Evolutionary conservation across 2,113 vertebrate species (phyloP), one percentile per base, ranked within the genome.

Genomic region (Ctenodactylus gundi): DNA sequence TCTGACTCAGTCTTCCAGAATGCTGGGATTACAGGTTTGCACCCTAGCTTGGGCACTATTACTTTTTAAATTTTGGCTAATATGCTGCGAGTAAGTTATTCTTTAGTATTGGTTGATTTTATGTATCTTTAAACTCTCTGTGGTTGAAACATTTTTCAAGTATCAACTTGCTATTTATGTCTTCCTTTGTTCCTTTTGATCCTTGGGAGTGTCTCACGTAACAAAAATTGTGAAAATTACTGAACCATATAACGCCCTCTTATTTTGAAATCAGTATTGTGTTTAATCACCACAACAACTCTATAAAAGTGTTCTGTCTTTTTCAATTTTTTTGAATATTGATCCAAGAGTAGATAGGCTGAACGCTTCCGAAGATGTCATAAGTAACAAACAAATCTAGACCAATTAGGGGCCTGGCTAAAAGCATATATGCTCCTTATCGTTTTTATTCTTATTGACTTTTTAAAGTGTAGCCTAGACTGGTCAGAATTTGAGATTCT

Each of bases 241-340:
- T 55, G 29, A 64, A 13, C 2, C 0, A 70, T 67, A 53, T 60
- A 70, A 39, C 68, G 7, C 53, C 29, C n/a, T 39, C 68, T 1
- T 77, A 81, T 68, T 78, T 72, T 68, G 68, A 1, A 88, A 84
- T 17, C 13, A 65, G 31, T 68, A 58, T 75, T 87, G 88, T 4
- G 36, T 67, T 67, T 70, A 96, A 53, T 60, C 31, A 49, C 67
- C 18, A 60, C 6, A 82, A 9, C 44, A 34, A 67, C 18, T 9
- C 87, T 77, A 46, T 81, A 36, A 87, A 82, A 70, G 75, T 76
- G 15, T 49, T 39, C 10, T 49, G 29, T 90, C 11, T 8, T 75
- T 78, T 77, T 75, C 39, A 85, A 8, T 90, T 49, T 89, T 94
- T 81, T 57, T 12, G 41, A 49, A 75, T 77, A 4, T 14, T 46